Evolutionary conservation across 2,888 invertebrate species (phyloP).

Genomic region (Sycophila texana): DNA sequence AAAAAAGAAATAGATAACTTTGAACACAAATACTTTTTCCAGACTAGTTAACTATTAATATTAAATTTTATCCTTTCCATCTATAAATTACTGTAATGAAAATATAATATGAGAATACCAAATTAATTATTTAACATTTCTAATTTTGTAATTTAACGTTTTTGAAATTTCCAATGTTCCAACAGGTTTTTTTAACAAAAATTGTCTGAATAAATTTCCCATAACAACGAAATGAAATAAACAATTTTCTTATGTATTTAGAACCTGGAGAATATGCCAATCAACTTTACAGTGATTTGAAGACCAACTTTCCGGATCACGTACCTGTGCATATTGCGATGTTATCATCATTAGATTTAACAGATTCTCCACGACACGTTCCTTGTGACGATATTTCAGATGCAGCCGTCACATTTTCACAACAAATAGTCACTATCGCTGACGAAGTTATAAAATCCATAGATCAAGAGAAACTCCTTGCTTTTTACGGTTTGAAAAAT

Average conservation of each 20-base stretch:
- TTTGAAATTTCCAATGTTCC: background rate
- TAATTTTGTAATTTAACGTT: background rate
- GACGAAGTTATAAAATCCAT: conserved; percentile 84
- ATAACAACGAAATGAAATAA: background rate
- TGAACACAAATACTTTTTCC: no score
- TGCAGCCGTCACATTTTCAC: conserved; percentile 69
- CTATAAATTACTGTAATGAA: background rate
- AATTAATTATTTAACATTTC: background rate
- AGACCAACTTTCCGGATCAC: conserved; percentile 84
- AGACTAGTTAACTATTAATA: no score
- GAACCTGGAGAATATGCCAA: conserved; percentile 82
- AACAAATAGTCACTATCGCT: conserved; percentile 80
- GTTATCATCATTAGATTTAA: conserved; percentile 85
- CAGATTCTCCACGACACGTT: conserved; percentile 76
- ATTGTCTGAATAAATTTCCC: background rate
- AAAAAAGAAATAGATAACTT: no score
- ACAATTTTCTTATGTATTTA: conserved; percentile 50
- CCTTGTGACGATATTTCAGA: conserved; percentile 74
- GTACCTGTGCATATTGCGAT: conserved; percentile 87
- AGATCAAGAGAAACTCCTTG: conserved; percentile 87
- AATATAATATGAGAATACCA: background rate
- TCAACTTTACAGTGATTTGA: conserved; percentile 85
- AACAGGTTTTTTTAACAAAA: no score
- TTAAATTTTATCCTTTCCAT: no score
- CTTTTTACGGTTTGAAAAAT: conserved; percentile 89